phyloP scores from a whole-genome alignment of 1,140 invertebrate genomes.

The silkworm (Bombyx mori) region DNA sequence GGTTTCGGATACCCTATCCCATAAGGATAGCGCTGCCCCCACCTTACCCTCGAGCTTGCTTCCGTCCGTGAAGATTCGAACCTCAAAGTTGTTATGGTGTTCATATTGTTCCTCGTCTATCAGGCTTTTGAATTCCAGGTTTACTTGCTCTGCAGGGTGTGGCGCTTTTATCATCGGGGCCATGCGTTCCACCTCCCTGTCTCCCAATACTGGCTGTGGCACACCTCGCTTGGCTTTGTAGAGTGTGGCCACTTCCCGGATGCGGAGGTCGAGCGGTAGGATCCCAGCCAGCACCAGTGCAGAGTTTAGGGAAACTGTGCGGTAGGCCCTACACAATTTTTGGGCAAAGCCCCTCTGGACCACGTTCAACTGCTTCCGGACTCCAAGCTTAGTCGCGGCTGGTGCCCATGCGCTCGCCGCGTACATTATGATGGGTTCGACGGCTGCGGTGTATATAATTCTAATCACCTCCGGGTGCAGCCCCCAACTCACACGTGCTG shows the following conservation, averaged over 20 bases:
- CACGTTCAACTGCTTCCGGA: not conserved
- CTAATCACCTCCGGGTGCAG: not conserved
- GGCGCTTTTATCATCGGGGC: not conserved
- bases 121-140: no score
- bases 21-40: not conserved
- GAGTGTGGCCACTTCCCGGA: constrained; percentile 14
- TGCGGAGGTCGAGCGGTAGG: constrained; percentile 19
- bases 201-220: not conserved
- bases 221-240: constrained; percentile 16
- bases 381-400: not conserved
- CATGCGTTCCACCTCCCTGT: no score
- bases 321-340: constrained; percentile 16
- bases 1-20: not conserved
- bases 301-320: constrained; percentile 17
- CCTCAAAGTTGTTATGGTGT: no score
- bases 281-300: constrained; percentile 12
- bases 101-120: no score
- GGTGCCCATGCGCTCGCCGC: not conserved
- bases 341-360: constrained; percentile 16
- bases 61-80: no score
- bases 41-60: no score
- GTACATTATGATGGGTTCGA: constrained; percentile 2
- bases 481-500: not conserved
- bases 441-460: not conserved
- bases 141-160: not conserved